Evolutionary conservation across 1,140 invertebrate genomes (phyloP).

Genomic region (Ctenoplectra terminalis): DNA sequence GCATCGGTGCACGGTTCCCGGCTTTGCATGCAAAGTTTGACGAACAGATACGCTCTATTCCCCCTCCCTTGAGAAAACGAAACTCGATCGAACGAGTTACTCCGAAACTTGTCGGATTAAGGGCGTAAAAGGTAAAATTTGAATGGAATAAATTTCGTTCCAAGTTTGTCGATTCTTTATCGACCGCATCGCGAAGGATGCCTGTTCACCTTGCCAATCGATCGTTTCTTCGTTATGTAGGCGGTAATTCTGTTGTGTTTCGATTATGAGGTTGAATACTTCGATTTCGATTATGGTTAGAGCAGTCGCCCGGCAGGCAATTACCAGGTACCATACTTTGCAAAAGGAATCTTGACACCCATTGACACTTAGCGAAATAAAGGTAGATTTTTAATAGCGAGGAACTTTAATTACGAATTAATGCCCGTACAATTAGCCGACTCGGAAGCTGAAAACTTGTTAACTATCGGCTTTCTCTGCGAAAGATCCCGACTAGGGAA

Average conservation of each 20-base stretch:
- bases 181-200: no score
- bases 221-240: no score
- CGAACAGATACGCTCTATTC: neutral
- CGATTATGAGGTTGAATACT: no score
- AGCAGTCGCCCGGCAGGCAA: no score
- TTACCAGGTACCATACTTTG: no score
- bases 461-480: constrained; percentile 50
- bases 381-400: constrained; percentile 51
- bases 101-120: constrained; percentile 50
- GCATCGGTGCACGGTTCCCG: constrained; percentile 5
- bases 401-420: constrained; percentile 68
- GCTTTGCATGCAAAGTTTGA: constrained; percentile 47
- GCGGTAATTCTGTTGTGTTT: no score
- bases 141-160: neutral
- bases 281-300: no score
- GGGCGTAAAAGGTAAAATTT: constrained; percentile 35
- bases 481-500: constrained; percentile 8
- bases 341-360: neutral
- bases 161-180: no score
- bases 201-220: no score
- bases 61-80: constrained; percentile 11
- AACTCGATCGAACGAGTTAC: constrained; percentile 53
- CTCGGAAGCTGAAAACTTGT: constrained; percentile 35
- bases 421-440: constrained; percentile 60
- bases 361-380: constrained; percentile 17